Evolutionary conservation across 1,140 invertebrate genomes (phyloP), one percentile per base, ranked within the genome.

Genomic region (Limonius californicus): DNA sequence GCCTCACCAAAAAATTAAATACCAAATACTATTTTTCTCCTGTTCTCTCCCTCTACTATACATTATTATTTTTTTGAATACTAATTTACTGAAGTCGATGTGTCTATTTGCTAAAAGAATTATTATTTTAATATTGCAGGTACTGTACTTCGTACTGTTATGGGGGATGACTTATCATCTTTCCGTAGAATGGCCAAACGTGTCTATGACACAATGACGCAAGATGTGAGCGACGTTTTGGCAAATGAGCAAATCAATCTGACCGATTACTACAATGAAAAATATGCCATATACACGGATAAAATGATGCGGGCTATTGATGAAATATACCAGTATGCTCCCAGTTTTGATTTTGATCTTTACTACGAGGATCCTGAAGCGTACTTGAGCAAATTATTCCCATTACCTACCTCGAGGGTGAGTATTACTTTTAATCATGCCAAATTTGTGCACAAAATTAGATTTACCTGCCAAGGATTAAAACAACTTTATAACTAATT

Each of bases 151-250:
- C 62, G 68, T 8, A 53, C 59, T 53, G 65, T 74, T 11, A 63
- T 75, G 55, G 66, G 61, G 1, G 69, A 72, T 4, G 73, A 76
- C 43, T 18, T 75, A 15, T 53, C 56, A 1, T 39, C 62, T 1
- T 76, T 76, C 60, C 67, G 68, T 30, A 71, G 59, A 42, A 54
- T 72, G n/a, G 68, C 71, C 1, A 68, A 64, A 18, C 71, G 69
- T 61, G 67, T 76, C 12, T 76, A 75, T 57, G 72, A 75, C 14
- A 76, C 71, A 9, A 76, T 75, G 70, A 73, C 72, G 0, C 67
- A 76, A 62, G 74, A 76, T 55, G 67, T 74, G 15, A 75, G 72
- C 58, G 74, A 76, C 42, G 74, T 76, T 4, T 57, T 76, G 9
- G 66, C 70, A 1, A 76, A 76, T 62, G 71, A 76, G 58, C 73